These are phyloP conservation scores for Eonycteris spelaea DNA, from an alignment of 2,113 vertebrate species.

Conservation along the genomic window DNA sequence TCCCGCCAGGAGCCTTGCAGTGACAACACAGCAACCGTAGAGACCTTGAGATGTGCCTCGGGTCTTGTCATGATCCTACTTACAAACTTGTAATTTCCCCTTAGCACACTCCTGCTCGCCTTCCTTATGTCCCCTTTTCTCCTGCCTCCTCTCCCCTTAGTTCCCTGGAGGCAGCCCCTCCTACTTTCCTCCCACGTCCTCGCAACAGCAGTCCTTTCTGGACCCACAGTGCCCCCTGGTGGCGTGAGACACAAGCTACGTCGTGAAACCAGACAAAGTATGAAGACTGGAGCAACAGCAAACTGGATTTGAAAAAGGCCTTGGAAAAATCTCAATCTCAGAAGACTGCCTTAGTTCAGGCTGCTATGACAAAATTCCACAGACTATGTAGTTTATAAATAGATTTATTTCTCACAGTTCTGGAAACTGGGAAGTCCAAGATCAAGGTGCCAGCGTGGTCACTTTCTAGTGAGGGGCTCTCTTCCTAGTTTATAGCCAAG, in stretches of 20 bases:
- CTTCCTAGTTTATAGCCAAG: background rate
- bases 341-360: background rate
- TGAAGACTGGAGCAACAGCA: background rate
- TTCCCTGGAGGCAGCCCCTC: background rate
- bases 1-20: background rate
- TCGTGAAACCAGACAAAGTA: background rate
- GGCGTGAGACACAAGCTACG: background rate
- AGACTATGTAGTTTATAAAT: background rate
- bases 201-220: background rate
- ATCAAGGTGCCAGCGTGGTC: no score
- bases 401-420: background rate
- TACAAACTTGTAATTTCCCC: background rate
- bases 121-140: background rate
- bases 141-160: background rate
- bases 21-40: background rate
- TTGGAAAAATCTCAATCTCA: background rate
- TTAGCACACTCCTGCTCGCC: background rate
- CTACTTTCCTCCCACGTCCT: background rate
- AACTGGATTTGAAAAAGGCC: background rate
- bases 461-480: background rate
- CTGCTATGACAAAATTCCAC: background rate
- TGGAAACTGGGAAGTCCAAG: background rate
- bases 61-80: background rate
- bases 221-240: background rate
- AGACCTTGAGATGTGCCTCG: background rate